phyloP scores from a whole-genome alignment of 2,888 invertebrate genomes.

The Cryptus armator region DNA sequence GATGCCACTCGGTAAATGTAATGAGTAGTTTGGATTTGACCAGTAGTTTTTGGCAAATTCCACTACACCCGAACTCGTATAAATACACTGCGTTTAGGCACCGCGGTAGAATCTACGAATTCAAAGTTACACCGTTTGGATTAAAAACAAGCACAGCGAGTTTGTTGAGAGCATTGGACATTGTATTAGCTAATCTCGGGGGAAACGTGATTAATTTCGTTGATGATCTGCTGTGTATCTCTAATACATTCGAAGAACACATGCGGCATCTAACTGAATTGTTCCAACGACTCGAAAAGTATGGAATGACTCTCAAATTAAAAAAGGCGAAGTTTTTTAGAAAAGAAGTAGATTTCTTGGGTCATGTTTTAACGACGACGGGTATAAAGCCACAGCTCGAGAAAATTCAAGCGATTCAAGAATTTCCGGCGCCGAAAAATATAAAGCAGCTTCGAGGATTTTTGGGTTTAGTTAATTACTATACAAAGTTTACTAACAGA shows the following conservation, averaged over 20 bases:
- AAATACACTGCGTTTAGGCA: slow-evolving; percentile 15
- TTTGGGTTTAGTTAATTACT: slow-evolving; percentile 68
- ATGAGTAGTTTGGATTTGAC: slow-evolving; percentile 5
- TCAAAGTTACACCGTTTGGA: slow-evolving; percentile 8
- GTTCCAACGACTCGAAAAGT: slow-evolving; percentile 51
- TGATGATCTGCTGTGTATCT: slow-evolving; percentile 44
- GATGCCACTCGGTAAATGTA: not conserved
- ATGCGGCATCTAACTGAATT: slow-evolving; percentile 56
- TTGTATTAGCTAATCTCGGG: not conserved
- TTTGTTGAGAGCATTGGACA: not conserved
- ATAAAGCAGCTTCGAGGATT: slow-evolving; percentile 69
- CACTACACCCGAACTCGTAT: not conserved
- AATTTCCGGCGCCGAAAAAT: slow-evolving; percentile 69
- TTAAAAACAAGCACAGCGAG: slow-evolving; percentile 16
- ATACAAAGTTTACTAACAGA: slow-evolving; percentile 35
- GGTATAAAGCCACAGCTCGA: slow-evolving; percentile 71
- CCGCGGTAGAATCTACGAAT: slow-evolving; percentile 15
- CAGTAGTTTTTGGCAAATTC: slow-evolving; percentile 22
- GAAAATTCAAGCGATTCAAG: slow-evolving; percentile 67
- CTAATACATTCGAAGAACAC: slow-evolving; percentile 23
- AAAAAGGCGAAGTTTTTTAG: slow-evolving; percentile 71
- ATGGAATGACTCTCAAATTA: slow-evolving; percentile 69
- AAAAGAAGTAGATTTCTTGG: slow-evolving; percentile 71
- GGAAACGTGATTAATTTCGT: slow-evolving; percentile 45
- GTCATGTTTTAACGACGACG: slow-evolving; percentile 67